Conservation (phyloP, 2,888 invertebrate genomes). For the Eupithecia pulchellata region DNA sequence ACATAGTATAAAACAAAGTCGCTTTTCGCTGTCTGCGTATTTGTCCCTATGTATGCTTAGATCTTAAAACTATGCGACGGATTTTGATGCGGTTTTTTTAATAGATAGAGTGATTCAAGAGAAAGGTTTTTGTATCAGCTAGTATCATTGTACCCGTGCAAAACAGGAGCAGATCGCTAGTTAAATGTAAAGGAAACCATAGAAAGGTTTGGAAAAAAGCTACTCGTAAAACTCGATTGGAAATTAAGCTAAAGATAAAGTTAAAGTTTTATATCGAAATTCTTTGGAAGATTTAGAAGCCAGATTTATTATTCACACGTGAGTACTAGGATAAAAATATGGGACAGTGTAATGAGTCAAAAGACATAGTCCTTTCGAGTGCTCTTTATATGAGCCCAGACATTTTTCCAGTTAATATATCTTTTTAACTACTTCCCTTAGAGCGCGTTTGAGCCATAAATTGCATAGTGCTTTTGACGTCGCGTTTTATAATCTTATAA, state of each 20-base stretch:
- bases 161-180: no score
- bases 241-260: background rate
- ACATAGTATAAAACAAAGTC: no score
- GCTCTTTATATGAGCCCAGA: slow-evolving; percentile 54
- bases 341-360: slow-evolving; percentile 12
- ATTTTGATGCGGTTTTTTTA: no score
- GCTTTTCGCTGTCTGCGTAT: no score
- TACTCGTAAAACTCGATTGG: background rate
- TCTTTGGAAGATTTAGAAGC: background rate
- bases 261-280: background rate
- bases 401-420: slow-evolving; percentile 72
- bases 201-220: background rate
- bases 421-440: slow-evolving; percentile 68
- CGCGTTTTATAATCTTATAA: slow-evolving; percentile 19
- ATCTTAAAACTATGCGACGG: no score
- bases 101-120: no score
- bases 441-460: slow-evolving; percentile 58
- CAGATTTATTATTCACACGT: background rate
- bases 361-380: slow-evolving; percentile 13
- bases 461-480: slow-evolving; percentile 50
- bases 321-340: slow-evolving; percentile 1
- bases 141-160: no score
- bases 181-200: background rate
- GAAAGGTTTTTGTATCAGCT: no score
- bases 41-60: no score